These are phyloP conservation scores for Heterotis niloticus DNA, from an alignment of 2,113 vertebrate genomes.

Conservation along the genomic window DNA sequence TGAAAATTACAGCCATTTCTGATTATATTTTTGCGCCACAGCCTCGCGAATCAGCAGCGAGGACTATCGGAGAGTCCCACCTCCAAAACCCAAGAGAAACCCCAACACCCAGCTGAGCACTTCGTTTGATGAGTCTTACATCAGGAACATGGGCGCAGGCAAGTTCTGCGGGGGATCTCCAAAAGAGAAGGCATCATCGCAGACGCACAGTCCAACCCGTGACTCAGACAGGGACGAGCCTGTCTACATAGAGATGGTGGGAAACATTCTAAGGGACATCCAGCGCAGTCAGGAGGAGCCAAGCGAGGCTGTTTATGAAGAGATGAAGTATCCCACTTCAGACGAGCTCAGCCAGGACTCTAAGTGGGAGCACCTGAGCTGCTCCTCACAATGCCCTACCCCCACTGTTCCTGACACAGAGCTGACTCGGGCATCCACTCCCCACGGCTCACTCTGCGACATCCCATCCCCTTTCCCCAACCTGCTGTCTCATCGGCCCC, in stretches of 20 bases:
- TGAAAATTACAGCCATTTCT: background rate
- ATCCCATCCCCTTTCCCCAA: conserved; percentile 97
- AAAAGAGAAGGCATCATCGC: conserved; percentile 67
- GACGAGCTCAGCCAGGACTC: conserved; percentile 80
- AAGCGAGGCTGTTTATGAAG: conserved; percentile 92
- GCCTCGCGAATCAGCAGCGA: conserved; percentile 85
- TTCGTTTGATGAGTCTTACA: conserved; percentile 92
- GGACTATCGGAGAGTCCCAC: conserved; percentile 92
- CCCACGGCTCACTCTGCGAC: conserved; percentile 85
- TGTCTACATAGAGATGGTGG: conserved; percentile 98
- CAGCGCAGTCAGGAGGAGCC: conserved; percentile 78
- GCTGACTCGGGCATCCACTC: conserved; percentile 73
- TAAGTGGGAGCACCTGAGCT: conserved; percentile 74
- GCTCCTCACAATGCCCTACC: conserved; percentile 86
- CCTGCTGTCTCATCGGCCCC: conserved; percentile 90
- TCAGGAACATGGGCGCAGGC: conserved; percentile 71
- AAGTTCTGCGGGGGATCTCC: conserved; percentile 40
- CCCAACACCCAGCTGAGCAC: conserved; percentile 95
- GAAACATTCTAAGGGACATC: conserved; percentile 74
- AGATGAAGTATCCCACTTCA: conserved; percentile 95
- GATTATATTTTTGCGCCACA: background rate
- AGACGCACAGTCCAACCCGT: conserved; percentile 65
- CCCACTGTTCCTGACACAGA: conserved; percentile 87
- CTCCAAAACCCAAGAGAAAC: conserved; percentile 93
- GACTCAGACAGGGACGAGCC: conserved; percentile 88